Evolutionary conservation across 1,140 invertebrate species (phyloP).

Genomic region (Trichomalopsis sarcophagae): DNA sequence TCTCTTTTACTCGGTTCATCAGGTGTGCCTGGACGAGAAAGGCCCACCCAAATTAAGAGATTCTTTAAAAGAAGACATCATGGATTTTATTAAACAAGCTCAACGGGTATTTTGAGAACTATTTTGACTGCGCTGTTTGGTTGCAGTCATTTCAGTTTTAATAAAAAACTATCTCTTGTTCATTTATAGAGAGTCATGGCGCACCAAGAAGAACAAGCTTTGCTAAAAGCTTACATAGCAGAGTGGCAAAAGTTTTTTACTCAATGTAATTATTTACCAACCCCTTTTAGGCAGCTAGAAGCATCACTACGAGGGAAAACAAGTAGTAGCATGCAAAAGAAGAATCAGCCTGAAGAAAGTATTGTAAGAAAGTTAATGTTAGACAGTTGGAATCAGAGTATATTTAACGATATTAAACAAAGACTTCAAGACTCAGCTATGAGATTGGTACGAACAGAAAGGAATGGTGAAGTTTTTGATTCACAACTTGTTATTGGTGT

Average conservation of each 20-base stretch:
- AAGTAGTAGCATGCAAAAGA: conserved; percentile 80
- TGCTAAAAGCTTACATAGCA: conserved; percentile 95
- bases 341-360: conserved; percentile 88
- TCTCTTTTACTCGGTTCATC: conserved; percentile 95
- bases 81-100: conserved; percentile 95
- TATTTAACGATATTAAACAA: conserved; percentile 96
- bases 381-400: conserved; percentile 98
- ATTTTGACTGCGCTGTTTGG: background rate
- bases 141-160: background rate
- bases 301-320: conserved; percentile 82
- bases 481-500: conserved; percentile 98
- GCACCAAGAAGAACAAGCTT: conserved; percentile 94
- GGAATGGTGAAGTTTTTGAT: conserved; percentile 98
- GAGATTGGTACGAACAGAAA: conserved; percentile 96
- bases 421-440: conserved; percentile 96
- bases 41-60: conserved; percentile 91
- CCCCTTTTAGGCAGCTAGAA: conserved; percentile 96
- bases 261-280: conserved; percentile 96
- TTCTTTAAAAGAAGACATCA: conserved; percentile 93
- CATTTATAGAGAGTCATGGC: conserved; percentile 84
- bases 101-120: conserved; percentile 79
- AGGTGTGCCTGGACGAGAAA: conserved; percentile 96
- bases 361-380: conserved; percentile 96
- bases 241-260: conserved; percentile 99
- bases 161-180: background rate